Percentiles rank a stretch among this genome's conserved stretches.
Conservation (phyloP, 2,888 invertebrate genomes). For the Magallana nippona region DNA sequence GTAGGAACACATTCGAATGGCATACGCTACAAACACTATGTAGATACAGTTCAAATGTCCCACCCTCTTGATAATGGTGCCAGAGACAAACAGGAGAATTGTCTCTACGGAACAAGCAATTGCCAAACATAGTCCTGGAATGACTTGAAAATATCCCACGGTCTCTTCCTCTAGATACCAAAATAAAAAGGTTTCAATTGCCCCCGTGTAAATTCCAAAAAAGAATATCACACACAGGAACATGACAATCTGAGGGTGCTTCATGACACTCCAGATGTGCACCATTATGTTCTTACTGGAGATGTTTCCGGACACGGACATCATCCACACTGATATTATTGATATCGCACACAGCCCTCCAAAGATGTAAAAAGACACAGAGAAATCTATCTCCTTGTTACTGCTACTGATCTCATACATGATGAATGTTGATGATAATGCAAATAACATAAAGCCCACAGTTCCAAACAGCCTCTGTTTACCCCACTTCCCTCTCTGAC, state of each 20-base stretch:
- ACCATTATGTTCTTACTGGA: slow-evolving; percentile 82
- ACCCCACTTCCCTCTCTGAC: slow-evolving; percentile 89
- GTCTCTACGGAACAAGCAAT: slow-evolving; percentile 71
- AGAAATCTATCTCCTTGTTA: slow-evolving; percentile 58
- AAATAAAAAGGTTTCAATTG: slow-evolving; percentile 93
- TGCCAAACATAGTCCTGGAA: slow-evolving; percentile 73
- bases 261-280: slow-evolving; percentile 88
- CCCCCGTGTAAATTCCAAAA: slow-evolving; percentile 92
- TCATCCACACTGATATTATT: slow-evolving; percentile 84
- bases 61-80: slow-evolving; percentile 89
- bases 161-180: slow-evolving; percentile 85
- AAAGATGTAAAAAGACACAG: slow-evolving; percentile 72
- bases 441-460: slow-evolving; percentile 87
- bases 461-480: slow-evolving; percentile 93
- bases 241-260: slow-evolving; percentile 88
- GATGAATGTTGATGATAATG: slow-evolving; percentile 73
- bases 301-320: slow-evolving; percentile 64
- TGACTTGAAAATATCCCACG: slow-evolving; percentile 62
- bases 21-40: slow-evolving; percentile 89
- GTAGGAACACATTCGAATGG: slow-evolving; percentile 89
- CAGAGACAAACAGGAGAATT: slow-evolving; percentile 86
- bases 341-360: slow-evolving; percentile 87
- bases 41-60: slow-evolving; percentile 90
- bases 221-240: slow-evolving; percentile 91
- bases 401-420: slow-evolving; percentile 64